Base-by-base conservation (phyloP, 1,140 invertebrate species). In the Neodiprion virginianus region DNA sequence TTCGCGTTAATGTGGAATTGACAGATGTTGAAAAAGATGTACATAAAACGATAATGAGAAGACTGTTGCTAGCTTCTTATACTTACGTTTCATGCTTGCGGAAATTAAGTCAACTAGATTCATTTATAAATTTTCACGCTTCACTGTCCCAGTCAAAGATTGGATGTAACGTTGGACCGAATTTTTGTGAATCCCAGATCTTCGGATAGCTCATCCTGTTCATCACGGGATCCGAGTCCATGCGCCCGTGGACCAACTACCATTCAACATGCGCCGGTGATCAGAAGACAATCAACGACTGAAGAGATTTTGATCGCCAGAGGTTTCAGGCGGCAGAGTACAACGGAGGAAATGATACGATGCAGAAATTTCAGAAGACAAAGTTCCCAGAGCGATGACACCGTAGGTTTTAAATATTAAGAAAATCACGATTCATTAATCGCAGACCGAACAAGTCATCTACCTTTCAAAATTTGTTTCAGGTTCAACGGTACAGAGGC, bases 331-430 rank as follows among this genome's bases (percentile, higher is more conserved):
- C 90, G 96, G 49, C 96, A 97, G 81, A 96, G 94, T 1, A 97
- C 96, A 1, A 97, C 95, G 0, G 96, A 97, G 81, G 96, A 97
- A 84, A 97, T 96, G 93, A 96, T 97, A 67, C 89, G 96, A 7
- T 97, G 96, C 83, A 89, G 96, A 53, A 97, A 97, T 84, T 97
- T 96, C 84, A 90, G 95, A 28, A 90, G 95, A 21, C 94, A 95
- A 81, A 94, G 93, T 81, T 95, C 93, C 1, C 94, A 95, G 79
- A 94, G 93, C 81, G 94, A 95, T 74, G 94, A 95, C 79, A 92
- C 92, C 53, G 93, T 93, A 78, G 89, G 92, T 75, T 74, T 69
- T 47, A 40, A 4, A 40, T 40, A 3, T 40, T 5, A 40, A 40
- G 47, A 53, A 68, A 73, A 71, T 71, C 8, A 69, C 28, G 28